phyloP scores from a whole-genome alignment of 1,140 invertebrate genomes.

The Penaeus indicus region DNA sequence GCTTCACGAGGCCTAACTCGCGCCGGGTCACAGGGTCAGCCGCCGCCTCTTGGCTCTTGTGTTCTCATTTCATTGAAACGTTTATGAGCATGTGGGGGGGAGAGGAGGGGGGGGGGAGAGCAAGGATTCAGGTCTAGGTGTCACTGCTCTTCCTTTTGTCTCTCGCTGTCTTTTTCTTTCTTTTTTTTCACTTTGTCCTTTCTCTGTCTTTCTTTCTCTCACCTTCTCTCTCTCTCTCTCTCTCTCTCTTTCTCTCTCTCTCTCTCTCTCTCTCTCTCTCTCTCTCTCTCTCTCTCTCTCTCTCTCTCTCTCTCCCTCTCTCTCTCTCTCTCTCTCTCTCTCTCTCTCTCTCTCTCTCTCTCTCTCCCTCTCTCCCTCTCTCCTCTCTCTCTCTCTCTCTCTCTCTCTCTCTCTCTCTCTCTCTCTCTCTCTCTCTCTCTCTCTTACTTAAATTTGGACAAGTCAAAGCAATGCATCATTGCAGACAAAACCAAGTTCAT shows the following conservation, averaged over 20 bases:
- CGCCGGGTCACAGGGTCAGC: no score
- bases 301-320: background rate
- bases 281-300: background rate
- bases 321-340: background rate
- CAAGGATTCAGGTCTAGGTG: no score
- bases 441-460: no score
- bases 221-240: background rate
- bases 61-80: no score
- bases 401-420: conserved; percentile 20
- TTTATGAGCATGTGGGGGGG: no score
- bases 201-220: background rate
- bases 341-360: conserved; percentile 34
- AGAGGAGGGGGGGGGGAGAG: no score
- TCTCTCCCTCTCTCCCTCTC: conserved; percentile 17
- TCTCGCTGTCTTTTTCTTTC: no score
- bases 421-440: background rate
- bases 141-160: no score
- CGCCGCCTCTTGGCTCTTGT: no score
- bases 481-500: no score
- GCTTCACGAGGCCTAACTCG: no score
- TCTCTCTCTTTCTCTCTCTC: background rate
- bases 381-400: background rate
- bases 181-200: background rate
- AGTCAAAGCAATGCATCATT: no score
- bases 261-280: background rate